Percentiles rank a stretch among this genome's conserved stretches.
These are phyloP conservation scores for Schlechtendalia chinensis DNA, from an alignment of 1,140 invertebrate species.

Conservation along the genomic window DNA sequence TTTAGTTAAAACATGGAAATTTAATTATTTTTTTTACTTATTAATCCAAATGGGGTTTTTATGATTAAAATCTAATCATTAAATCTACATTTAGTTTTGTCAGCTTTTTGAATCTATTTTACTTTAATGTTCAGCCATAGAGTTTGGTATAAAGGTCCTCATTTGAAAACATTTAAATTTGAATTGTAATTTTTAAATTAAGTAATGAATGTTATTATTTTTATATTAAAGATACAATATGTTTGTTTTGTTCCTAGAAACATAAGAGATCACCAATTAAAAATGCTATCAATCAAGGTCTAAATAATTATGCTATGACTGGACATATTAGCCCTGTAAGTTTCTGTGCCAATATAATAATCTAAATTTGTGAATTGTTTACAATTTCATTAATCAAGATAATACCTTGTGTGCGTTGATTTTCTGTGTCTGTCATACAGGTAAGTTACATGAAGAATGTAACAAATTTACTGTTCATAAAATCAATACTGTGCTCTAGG, in stretches of 20 bases:
- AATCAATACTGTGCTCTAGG: not conserved
- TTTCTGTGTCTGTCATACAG: not conserved
- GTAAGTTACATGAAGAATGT: not conserved
- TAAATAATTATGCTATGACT: slow-evolving; percentile 55
- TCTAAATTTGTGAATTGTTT: not conserved
- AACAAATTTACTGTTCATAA: not conserved
- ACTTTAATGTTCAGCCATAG: no score
- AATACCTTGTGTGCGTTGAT: not conserved
- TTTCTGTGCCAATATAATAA: not conserved
- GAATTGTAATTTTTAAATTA: no score
- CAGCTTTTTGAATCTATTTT: no score
- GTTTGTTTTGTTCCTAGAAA: slow-evolving; percentile 21
- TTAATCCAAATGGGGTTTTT: no score
- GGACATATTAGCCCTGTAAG: slow-evolving; percentile 52
- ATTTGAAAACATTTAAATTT: no score
- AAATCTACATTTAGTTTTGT: no score
- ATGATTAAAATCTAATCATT: no score
- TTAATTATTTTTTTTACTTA: no score
- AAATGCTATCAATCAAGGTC: slow-evolving; percentile 54
- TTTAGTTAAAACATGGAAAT: no score
- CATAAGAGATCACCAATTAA: slow-evolving; percentile 33
- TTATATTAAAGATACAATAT: not conserved
- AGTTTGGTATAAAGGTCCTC: no score
- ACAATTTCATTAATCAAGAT: not conserved
- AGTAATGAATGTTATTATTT: not conserved